Evolutionary conservation across 2,888 invertebrate genomes (phyloP), one percentile per base, ranked within the genome.

Genomic region (Lasioglossum morio): DNA sequence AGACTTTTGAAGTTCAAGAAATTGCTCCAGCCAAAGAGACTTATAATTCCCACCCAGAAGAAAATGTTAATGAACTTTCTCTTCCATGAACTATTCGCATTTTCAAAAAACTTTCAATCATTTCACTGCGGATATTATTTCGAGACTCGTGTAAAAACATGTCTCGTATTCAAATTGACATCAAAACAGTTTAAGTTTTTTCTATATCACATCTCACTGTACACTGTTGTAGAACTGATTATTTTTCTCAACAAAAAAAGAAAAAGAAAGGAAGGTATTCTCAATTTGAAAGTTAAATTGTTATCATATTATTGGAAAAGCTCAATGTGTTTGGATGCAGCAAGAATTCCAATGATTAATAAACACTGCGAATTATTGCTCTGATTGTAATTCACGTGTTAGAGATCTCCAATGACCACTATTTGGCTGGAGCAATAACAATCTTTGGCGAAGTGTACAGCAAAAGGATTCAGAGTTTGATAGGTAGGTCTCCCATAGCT

Each of bases 1-100:
- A 48, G 30, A 60, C 83, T 77, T 82, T 37, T 30, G 23, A 57
- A 70, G 53, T 74, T 77, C 43, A 48, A 63, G 19, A 43, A 43
- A 34, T 40, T 63, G 16, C 27, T 63, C 16, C 7, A 63, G 8
- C 34, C 34, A 16, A 19, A 30, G 30, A 30, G 48, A 8, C 48
- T 63, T 19, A 30, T 2, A 19, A 30, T 27, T 34, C 30, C 5
- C 63, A 63, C 14, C 4, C 27, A 14, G 27, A 27, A 27, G n/a
- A 27, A 27, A 27, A 27, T 27, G 4, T 60, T n/a, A 12, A 27
- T 27, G 4, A 27, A 27, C 12, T 27, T 4, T 27, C 12, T 43
- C 12, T 43, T 4, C 43, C 12, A 2, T 43, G 43, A 43, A 12
- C 12, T 12, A 40, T 0, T 43, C 43, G 12, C 3, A 43, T 43